Evolutionary conservation across 2,888 invertebrate genomes (phyloP).

Genomic region (Blomia tropicalis): DNA sequence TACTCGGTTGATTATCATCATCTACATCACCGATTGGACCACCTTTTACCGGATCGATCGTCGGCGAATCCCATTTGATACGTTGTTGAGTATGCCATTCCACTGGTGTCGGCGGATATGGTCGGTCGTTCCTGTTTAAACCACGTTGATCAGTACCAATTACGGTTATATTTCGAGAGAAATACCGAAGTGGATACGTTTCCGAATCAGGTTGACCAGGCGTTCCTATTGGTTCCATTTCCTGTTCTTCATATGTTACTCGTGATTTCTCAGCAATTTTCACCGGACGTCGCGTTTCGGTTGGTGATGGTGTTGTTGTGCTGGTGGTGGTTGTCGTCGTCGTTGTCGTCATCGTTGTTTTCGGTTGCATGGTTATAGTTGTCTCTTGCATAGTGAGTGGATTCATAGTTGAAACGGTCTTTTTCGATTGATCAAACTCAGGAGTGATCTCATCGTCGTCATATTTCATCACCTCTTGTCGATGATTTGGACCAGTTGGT

Average conservation of each 20-base stretch:
- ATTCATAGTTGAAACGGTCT: neutral
- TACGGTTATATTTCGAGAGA: slow-evolving; percentile 4
- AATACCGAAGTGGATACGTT: neutral
- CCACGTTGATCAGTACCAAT: neutral
- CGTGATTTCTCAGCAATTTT: neutral
- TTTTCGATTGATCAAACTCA: slow-evolving; percentile 7
- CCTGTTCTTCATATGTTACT: neutral
- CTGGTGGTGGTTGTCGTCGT: neutral
- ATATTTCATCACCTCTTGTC: neutral
- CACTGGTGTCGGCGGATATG: neutral
- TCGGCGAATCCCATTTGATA: no score
- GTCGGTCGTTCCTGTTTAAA: neutral
- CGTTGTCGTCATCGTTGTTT: neutral
- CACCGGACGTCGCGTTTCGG: neutral
- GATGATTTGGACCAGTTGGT: neutral
- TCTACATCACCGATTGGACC: neutral
- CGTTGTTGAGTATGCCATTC: neutral
- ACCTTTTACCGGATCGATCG: no score
- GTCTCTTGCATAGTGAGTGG: neutral
- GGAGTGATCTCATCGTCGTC: neutral
- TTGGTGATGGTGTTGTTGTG: slow-evolving; percentile 9
- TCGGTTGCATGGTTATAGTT: neutral
- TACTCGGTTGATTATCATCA: neutral
- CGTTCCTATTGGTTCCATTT: neutral
- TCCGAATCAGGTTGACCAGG: neutral